Evolutionary conservation across 1,140 invertebrate species (phyloP).

Genomic region (Papilio dardanus): DNA sequence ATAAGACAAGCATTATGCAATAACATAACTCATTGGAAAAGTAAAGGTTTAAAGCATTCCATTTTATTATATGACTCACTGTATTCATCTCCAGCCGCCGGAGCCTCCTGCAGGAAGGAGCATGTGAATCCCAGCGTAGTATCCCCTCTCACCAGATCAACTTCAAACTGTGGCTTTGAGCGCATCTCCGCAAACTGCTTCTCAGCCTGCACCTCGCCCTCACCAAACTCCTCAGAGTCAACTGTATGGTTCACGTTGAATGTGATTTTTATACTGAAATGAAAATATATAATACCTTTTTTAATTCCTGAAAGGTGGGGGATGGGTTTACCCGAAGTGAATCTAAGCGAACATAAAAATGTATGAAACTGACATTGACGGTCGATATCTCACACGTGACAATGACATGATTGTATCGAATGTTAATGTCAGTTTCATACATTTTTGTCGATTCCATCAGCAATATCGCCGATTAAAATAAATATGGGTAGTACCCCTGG

Average conservation of each 20-base stretch:
- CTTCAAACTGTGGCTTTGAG: constrained; percentile 93
- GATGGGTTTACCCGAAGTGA: no score
- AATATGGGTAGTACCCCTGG: no score
- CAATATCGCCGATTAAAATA: no score
- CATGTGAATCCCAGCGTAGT: constrained; percentile 92
- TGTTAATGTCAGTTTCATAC: no score
- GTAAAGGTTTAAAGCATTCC: background rate
- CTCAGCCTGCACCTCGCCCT: constrained; percentile 83
- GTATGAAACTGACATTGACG: no score
- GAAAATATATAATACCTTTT: no score
- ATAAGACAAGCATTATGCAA: background rate
- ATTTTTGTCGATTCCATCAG: no score
- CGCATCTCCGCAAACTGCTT: constrained; percentile 91
- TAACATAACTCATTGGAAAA: no score
- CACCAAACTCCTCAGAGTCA: constrained; percentile 87
- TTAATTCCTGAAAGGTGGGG: no score
- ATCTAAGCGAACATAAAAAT: no score
- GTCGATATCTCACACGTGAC: no score
- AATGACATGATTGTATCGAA: no score
- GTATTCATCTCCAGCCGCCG: constrained; percentile 87
- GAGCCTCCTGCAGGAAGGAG: constrained; percentile 87
- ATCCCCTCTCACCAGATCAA: constrained; percentile 90
- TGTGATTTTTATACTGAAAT: constrained; percentile 84
- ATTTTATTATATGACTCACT: constrained; percentile 82
- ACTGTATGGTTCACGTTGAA: constrained; percentile 97